Evolutionary conservation across 2,113 vertebrate genomes (phyloP).

Genomic region (Onychostruthus taczanowskii): DNA sequence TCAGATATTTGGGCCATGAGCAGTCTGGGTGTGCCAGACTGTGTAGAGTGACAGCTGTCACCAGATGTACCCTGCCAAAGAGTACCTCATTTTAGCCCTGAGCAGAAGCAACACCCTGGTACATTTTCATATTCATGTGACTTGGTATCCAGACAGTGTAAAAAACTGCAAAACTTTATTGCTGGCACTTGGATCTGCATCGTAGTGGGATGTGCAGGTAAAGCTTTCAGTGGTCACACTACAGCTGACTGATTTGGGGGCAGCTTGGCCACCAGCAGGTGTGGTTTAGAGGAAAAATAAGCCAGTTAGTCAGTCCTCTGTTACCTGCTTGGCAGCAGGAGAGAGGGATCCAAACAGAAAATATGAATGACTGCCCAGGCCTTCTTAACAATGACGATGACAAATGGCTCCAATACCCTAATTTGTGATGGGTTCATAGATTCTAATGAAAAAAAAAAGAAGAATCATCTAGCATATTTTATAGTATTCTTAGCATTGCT

Average conservation of each 20-base stretch:
- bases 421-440: background rate
- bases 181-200: fast-evolving
- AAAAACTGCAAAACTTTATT: background rate
- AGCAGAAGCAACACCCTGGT: background rate
- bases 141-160: background rate
- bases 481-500: background rate
- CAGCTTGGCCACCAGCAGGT: background rate
- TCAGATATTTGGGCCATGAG: background rate
- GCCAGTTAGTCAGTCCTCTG: fast-evolving
- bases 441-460: background rate
- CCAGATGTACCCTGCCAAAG: background rate
- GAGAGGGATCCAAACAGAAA: background rate
- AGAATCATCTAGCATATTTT: background rate
- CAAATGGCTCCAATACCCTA: background rate
- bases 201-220: background rate
- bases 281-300: background rate
- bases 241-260: background rate
- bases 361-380: background rate
- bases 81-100: background rate
- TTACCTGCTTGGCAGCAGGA: background rate
- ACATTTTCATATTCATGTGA: background rate
- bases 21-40: background rate
- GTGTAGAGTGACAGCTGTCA: background rate
- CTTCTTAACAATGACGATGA: background rate
- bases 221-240: background rate